A percentile compares a stretch with the other conserved stretches of the same genome.
Evolutionary conservation across 2,888 invertebrate genomes (phyloP).

Genomic region (Desoria tigrina): DNA sequence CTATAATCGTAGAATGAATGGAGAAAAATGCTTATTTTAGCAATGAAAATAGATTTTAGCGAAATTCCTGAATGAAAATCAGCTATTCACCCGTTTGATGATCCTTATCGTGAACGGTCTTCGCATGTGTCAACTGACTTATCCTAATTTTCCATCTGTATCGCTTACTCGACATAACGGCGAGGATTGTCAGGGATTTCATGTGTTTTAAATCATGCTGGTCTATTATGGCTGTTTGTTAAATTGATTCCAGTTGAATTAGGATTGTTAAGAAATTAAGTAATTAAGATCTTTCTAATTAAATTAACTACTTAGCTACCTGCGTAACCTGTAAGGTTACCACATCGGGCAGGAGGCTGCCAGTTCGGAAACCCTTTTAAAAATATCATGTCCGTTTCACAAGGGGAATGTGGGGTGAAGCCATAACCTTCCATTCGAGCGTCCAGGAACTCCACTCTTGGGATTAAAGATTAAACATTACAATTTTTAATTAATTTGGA

Average conservation of each 20-base stretch:
- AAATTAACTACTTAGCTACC: constrained; percentile 22
- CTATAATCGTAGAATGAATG: no score
- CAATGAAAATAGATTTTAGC: no score
- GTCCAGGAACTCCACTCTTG: constrained; percentile 42
- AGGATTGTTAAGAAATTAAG: background rate
- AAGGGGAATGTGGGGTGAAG: constrained; percentile 20
- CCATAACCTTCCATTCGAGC: constrained; percentile 34
- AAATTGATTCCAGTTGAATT: constrained; percentile 33
- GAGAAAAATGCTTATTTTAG: no score
- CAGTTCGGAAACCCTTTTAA: constrained; percentile 46
- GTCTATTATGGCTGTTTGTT: background rate
- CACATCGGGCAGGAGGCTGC: constrained; percentile 47
- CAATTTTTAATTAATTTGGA: background rate
- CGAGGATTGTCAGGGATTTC: constrained; percentile 34
- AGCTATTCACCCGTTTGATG: no score
- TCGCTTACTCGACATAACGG: constrained; percentile 40
- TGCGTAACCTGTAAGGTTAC: constrained; percentile 38
- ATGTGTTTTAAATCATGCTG: constrained; percentile 3
- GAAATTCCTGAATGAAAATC: background rate
- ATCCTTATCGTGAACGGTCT: no score
- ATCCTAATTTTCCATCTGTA: constrained; percentile 49
- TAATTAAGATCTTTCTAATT: background rate
- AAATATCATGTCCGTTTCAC: constrained; percentile 46
- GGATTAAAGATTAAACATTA: background rate
- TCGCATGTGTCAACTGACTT: constrained; percentile 9